Evolutionary conservation across 2,113 vertebrate genomes (phyloP), one percentile per base, ranked within the genome.

Genomic region (Gambusia holbrooki): DNA sequence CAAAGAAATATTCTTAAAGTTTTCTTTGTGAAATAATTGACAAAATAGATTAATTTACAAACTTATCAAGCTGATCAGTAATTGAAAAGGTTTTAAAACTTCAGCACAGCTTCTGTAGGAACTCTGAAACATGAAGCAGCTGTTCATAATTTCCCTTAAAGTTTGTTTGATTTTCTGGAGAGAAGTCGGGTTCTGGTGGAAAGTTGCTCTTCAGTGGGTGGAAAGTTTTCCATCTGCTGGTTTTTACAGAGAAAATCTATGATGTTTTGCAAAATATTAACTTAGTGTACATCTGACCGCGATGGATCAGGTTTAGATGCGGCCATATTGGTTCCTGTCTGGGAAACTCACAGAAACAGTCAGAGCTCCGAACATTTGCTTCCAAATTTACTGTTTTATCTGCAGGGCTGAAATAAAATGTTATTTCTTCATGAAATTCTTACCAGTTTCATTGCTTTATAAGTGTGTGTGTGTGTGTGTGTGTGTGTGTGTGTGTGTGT

Each of bases 211-310:
- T 42, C 76, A 64, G 72, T 42, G 33, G 37, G 67, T 19, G 68
- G 28, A 35, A 51, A 37, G 35, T 79, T 83, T 83, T 83, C 71
- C 77, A 48, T 48, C 68, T 51, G 62, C 29, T 74, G 66, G 27
- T 27, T 29, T 30, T 33, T 60, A 28, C 62, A 32, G 17, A 63
- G 7, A 32, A 19, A 32, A 11, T 29, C 15, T 30, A 19, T 17
- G 42, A 19, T 63, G 15, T 19, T 15, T 63, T 32, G 9, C 15
- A 15, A 17, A 48, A 48, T 48, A 48, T 48, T 5, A 48, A 48
- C 19, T 15, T 15, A 19, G 4, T 48, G 14, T 19, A 6, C 5
- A 48, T 17, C 45, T 48, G 62, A 62, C 5, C 17, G 10, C 19
- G n/a, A 11, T 58, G 0, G 22, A 48, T 19, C 48, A 22, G 29